phyloP scores from a whole-genome alignment of 2,888 invertebrate species.

The Ligdia adustata region DNA sequence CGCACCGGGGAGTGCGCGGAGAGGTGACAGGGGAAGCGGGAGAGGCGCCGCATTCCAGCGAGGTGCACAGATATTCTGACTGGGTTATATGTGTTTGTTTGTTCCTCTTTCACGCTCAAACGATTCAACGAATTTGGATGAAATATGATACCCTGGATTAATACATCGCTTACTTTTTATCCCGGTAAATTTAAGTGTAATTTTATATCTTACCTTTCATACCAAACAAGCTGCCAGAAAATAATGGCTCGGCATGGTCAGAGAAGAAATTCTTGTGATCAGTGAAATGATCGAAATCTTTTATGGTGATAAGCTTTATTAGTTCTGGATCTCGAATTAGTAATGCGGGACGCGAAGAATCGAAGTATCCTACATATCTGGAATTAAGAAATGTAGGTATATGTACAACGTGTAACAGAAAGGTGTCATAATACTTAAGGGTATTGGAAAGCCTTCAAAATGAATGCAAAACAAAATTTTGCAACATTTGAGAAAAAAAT shows the following conservation, averaged over 20 bases:
- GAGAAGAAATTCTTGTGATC: constrained; percentile 70
- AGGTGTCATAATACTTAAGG: too few species aligned
- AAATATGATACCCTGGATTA: not conserved
- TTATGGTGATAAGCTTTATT: constrained; percentile 78
- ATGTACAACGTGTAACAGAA: too few species aligned
- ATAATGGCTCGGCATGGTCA: constrained; percentile 65
- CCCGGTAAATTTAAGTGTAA: too few species aligned
- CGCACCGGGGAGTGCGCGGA: too few species aligned
- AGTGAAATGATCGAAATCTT: constrained; percentile 83
- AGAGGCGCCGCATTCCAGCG: too few species aligned
- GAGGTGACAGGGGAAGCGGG: too few species aligned
- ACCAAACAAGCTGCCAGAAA: constrained; percentile 60
- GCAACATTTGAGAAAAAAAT: too few species aligned
- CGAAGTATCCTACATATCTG: constrained; percentile 73
- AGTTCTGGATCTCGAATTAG: constrained; percentile 81
- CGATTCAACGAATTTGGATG: not conserved
- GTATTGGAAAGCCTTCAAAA: too few species aligned
- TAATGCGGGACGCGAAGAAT: constrained; percentile 62
- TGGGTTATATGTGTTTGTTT: too few species aligned
- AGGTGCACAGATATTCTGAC: too few species aligned
- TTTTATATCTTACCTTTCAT: constrained; percentile 58
- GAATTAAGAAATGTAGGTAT: constrained; percentile 32
- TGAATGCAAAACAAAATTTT: too few species aligned
- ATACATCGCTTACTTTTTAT: not conserved
- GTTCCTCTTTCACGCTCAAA: not conserved